A percentile compares a stretch with the other conserved stretches of the same genome.
Evolutionary conservation across 2,888 invertebrate genomes (phyloP).

Genomic region (Lacanobia wlatinum): DNA sequence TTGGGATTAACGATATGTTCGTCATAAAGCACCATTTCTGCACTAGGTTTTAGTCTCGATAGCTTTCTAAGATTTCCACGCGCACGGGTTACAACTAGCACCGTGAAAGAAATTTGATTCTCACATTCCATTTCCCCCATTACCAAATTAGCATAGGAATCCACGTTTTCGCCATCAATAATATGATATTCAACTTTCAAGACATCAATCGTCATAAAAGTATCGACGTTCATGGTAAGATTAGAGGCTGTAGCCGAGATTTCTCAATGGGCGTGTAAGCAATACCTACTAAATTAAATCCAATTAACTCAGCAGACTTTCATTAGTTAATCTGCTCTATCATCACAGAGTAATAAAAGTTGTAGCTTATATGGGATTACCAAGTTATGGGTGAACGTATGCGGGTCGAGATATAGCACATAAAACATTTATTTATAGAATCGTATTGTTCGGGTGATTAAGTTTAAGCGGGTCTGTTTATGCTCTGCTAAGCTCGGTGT

Average conservation of each 20-base stretch:
- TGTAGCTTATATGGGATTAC: conserved; percentile 75
- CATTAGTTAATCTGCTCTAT: conserved; percentile 81
- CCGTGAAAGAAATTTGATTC: conserved; percentile 35
- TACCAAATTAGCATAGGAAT: conserved; percentile 51
- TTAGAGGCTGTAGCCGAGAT: conserved; percentile 52
- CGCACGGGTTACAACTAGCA: background rate
- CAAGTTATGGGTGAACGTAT: conserved; percentile 71
- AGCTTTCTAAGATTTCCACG: background rate
- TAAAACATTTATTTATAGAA: conserved; percentile 72
- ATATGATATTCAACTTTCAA: conserved; percentile 52
- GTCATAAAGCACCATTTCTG: background rate
- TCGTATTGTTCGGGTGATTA: conserved; percentile 63
- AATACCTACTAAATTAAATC: conserved; percentile 72
- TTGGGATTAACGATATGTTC: background rate
- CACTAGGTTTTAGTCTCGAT: background rate
- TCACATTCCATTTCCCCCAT: conserved; percentile 52
- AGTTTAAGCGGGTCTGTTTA: conserved; percentile 55
- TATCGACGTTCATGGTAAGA: conserved; percentile 44
- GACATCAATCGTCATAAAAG: conserved; percentile 55
- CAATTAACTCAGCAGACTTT: conserved; percentile 77
- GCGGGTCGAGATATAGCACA: conserved; percentile 74
- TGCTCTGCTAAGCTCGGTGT: conserved; percentile 44
- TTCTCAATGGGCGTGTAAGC: conserved; percentile 62
- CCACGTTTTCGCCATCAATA: conserved; percentile 51
- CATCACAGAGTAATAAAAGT: conserved; percentile 78